Percentiles rank a stretch among this genome's conserved stretches.
Conservation (phyloP, 1,140 invertebrate species). For the Drosophila tani region DNA sequence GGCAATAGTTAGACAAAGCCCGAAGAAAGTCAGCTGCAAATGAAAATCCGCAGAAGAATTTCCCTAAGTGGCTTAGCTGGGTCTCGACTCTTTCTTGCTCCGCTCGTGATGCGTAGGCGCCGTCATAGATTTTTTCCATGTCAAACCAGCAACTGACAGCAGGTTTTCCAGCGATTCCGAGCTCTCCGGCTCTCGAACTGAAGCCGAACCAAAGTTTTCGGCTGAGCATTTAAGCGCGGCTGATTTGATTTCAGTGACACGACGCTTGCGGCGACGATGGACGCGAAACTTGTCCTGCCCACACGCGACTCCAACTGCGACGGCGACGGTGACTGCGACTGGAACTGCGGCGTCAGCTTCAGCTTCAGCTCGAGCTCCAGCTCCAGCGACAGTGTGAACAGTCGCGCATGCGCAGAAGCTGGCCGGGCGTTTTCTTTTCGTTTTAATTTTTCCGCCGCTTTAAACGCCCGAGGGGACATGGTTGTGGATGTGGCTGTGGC, state of each 20-base stretch:
- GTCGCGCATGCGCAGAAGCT: conserved; percentile 56
- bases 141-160: conserved; percentile 78
- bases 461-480: conserved; percentile 62
- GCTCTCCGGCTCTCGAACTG: conserved; percentile 43
- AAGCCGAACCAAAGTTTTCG: conserved; percentile 70
- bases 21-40: conserved; percentile 73
- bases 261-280: conserved; percentile 68
- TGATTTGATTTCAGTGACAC: conserved; percentile 82
- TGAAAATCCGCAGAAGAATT: conserved; percentile 80
- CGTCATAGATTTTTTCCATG: conserved; percentile 74
- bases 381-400: conserved; percentile 16
- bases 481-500: conserved; percentile 33
- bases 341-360: conserved; percentile 11
- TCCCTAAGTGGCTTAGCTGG: conserved; percentile 76
- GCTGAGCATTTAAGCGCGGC: conserved; percentile 79
- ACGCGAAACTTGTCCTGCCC: conserved; percentile 63
- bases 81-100: conserved; percentile 21
- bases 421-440: conserved; percentile 40
- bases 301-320: conserved; percentile 36
- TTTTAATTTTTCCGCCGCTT: conserved; percentile 61
- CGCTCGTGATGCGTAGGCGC: conserved; percentile 75
- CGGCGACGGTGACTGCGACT: conserved; percentile 45
- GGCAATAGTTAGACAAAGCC: conserved; percentile 61
- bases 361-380: conserved; percentile 8
- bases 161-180: conserved; percentile 67